Evolutionary conservation across 1,140 invertebrate genomes (phyloP).

Genomic region (Drosophila lacertosa): DNA sequence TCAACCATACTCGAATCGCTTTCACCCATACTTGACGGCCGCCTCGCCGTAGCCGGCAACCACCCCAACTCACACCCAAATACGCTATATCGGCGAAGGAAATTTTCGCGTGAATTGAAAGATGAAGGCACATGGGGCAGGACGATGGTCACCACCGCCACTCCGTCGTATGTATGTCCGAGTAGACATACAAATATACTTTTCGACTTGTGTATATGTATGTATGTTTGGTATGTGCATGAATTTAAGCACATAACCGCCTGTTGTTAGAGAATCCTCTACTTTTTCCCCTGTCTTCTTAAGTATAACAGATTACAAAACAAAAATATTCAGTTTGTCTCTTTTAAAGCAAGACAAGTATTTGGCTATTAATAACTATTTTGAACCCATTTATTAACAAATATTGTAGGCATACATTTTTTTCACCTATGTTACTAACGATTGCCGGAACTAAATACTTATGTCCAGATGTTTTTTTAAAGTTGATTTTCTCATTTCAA

Average conservation of each 20-base stretch:
- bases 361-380: conserved; percentile 30
- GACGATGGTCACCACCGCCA: conserved; percentile 64
- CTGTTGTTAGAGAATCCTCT: conserved; percentile 27
- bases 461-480: conserved; percentile 11
- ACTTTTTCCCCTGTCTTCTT: conserved; percentile 60
- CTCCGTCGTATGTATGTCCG: conserved; percentile 25
- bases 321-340: conserved; percentile 69
- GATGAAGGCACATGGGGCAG: conserved; percentile 76
- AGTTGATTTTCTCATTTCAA: too few relatives aligned
- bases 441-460: conserved; percentile 26
- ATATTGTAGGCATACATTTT: conserved; percentile 2
- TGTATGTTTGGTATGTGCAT: conserved; percentile 51
- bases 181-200: conserved; percentile 30
- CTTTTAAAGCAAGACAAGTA: conserved; percentile 48
- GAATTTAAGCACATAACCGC: conserved; percentile 53
- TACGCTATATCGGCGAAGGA: conserved; percentile 64
- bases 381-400: conserved; percentile 8
- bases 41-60: conserved; percentile 47
- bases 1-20: conserved; percentile 77
- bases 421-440: too few relatives aligned
- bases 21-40: conserved; percentile 68
- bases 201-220: conserved; percentile 8
- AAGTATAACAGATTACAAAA: conserved; percentile 65
- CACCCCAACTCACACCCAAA: conserved; percentile 51
- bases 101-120: conserved; percentile 82